Conservation (phyloP, 2,113 vertebrate species). For the Gobiocypris rarus region DNA sequence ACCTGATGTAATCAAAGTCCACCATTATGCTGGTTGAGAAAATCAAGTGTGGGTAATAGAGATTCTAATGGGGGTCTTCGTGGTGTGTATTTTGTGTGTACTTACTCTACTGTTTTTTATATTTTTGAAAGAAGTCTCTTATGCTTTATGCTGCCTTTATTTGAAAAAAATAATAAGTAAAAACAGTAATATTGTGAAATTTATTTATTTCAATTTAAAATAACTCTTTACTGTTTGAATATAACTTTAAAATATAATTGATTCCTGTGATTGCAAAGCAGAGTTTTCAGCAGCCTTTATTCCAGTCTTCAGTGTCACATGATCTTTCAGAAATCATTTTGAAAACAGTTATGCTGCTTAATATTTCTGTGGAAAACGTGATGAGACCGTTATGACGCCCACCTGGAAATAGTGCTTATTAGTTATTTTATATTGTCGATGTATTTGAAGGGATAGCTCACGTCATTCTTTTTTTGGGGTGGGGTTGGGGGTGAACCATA, state of each 20-base stretch:
- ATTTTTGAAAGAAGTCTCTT: background rate
- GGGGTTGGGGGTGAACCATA: background rate
- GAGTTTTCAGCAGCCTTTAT: background rate
- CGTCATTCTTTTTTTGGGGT: no score
- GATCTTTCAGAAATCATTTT: background rate
- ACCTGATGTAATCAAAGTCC: slow-evolving; percentile 67
- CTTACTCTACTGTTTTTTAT: background rate
- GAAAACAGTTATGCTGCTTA: background rate
- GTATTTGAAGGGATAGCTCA: background rate
- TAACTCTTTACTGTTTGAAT: background rate
- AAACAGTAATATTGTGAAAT: background rate
- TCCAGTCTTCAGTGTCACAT: background rate
- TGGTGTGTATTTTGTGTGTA: background rate
- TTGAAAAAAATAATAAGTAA: background rate
- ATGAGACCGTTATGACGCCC: no score
- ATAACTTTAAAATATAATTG: background rate
- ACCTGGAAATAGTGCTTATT: no score
- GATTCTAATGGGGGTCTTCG: background rate
- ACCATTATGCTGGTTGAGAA: slow-evolving; percentile 66
- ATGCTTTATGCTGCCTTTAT: background rate
- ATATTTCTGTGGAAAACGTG: no score
- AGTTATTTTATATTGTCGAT: background rate
- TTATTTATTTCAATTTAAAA: background rate
- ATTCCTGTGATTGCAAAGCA: background rate
- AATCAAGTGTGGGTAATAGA: slow-evolving; percentile 32